Evolutionary conservation across 2,888 invertebrate species (phyloP).

Genomic region (Callyntrura sp.): DNA sequence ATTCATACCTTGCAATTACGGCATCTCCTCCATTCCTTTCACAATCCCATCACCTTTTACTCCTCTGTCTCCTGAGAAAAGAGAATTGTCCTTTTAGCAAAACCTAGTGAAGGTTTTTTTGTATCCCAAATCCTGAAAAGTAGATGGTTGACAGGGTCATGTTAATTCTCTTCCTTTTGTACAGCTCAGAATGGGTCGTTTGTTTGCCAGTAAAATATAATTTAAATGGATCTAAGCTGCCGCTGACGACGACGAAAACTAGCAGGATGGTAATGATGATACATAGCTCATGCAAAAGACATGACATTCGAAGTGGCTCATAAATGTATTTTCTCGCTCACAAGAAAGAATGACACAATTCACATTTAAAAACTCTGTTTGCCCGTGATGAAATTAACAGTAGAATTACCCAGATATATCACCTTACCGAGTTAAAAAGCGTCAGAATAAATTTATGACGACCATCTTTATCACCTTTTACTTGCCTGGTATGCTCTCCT

Average conservation of each 20-base stretch:
- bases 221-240: constrained; percentile 40
- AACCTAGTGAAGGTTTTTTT: not conserved
- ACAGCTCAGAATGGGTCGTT: constrained; percentile 29
- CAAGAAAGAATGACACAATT: constrained; percentile 39
- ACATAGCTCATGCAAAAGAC: constrained; percentile 27
- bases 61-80: constrained; percentile 5
- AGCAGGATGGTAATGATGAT: constrained; percentile 51
- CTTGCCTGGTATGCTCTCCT: too few species aligned
- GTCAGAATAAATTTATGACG: constrained; percentile 15
- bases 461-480: constrained; percentile 6
- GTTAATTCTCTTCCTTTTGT: not conserved
- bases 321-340: constrained; percentile 35
- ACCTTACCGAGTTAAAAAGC: constrained; percentile 27
- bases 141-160: constrained; percentile 55
- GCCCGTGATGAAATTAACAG: constrained; percentile 55
- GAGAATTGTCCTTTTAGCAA: constrained; percentile 18
- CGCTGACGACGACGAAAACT: not conserved
- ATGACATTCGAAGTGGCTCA: constrained; percentile 33
- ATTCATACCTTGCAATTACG: not conserved
- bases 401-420: constrained; percentile 64
- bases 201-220: constrained; percentile 2
- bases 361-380: constrained; percentile 11
- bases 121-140: constrained; percentile 39
- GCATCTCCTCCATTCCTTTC: not conserved
- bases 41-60: not conserved